Conservation (phyloP, 2,888 invertebrate genomes). For the Petrophora chlorosata region DNA sequence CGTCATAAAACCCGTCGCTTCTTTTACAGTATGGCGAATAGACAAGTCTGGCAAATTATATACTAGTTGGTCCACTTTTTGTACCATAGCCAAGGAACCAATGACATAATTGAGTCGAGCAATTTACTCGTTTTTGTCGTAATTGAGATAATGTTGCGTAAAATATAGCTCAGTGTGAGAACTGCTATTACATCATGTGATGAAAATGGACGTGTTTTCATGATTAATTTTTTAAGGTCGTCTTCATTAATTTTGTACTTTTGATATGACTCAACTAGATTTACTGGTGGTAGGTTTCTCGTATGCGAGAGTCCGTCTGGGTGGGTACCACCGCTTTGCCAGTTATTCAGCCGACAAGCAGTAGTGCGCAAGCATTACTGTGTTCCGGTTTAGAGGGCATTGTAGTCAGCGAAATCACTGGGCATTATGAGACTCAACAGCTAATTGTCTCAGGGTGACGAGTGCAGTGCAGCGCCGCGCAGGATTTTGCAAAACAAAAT, state of each 20-base stretch:
- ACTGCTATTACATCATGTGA: constrained; percentile 26
- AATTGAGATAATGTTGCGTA: constrained; percentile 32
- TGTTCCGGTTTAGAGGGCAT: too few relatives aligned
- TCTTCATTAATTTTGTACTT: constrained; percentile 23
- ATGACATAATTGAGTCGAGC: constrained; percentile 41
- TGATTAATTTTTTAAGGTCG: constrained; percentile 21
- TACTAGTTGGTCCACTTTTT: constrained; percentile 24
- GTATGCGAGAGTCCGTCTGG: too few relatives aligned
- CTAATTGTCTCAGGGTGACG: too few relatives aligned
- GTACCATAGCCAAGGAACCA: constrained; percentile 29
- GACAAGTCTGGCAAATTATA: not conserved
- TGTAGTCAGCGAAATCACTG: too few relatives aligned
- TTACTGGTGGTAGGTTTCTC: too few relatives aligned
- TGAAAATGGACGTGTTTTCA: constrained; percentile 21
- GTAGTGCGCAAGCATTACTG: too few relatives aligned
- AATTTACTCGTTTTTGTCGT: constrained; percentile 40
- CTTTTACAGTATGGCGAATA: not conserved
- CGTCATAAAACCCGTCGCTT: constrained; percentile 16
- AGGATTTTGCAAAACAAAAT: too few relatives aligned
- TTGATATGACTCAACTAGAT: constrained; percentile 13
- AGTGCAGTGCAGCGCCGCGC: too few relatives aligned
- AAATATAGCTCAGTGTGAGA: constrained; percentile 5
- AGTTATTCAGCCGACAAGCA: too few relatives aligned
- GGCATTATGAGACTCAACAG: too few relatives aligned
- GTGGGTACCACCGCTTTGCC: too few relatives aligned